A percentile compares a stretch with the other conserved stretches of the same genome.
Conservation (phyloP, 2,888 invertebrate species). For the Mylabris sibirica region DNA sequence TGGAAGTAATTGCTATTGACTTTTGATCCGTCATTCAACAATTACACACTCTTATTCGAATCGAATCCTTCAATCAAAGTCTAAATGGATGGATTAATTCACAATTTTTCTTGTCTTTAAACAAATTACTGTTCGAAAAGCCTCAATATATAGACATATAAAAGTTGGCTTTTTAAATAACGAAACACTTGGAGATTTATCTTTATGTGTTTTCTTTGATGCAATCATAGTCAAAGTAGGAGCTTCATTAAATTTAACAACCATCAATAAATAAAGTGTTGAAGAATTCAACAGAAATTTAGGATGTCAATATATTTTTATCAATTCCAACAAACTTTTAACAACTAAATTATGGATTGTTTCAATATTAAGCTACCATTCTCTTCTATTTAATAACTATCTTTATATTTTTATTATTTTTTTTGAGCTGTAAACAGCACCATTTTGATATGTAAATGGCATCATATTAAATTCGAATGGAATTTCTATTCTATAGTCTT, state of each 20-base stretch:
- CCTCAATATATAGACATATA: neutral
- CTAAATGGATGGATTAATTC: neutral
- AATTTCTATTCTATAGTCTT: slow-evolving; percentile 42
- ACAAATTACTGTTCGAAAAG: neutral
- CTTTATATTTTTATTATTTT: neutral
- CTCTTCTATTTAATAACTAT: neutral
- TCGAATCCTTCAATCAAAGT: neutral
- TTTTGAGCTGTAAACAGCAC: slow-evolving; percentile 27
- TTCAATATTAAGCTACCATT: slow-evolving; percentile 25
- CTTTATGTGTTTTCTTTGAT: slow-evolving; percentile 14
- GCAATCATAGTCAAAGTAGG: slow-evolving; percentile 20
- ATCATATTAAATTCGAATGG: slow-evolving; percentile 38
- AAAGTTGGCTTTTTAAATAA: slow-evolving; percentile 7
- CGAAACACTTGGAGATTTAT: slow-evolving; percentile 1
- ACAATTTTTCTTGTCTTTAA: neutral
- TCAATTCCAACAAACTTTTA: slow-evolving; percentile 22
- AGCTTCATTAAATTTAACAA: slow-evolving; percentile 33
- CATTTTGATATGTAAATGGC: slow-evolving; percentile 40
- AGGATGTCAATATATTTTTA: slow-evolving; percentile 32
- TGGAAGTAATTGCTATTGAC: slow-evolving; percentile 37
- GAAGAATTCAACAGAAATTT: slow-evolving; percentile 22
- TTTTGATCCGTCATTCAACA: slow-evolving; percentile 41
- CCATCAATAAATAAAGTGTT: slow-evolving; percentile 27
- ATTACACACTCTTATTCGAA: slow-evolving; percentile 24
- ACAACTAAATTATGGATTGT: slow-evolving; percentile 35